Base-by-base conservation (phyloP, 1,140 invertebrate species). In the Hypothenemus hampei region DNA sequence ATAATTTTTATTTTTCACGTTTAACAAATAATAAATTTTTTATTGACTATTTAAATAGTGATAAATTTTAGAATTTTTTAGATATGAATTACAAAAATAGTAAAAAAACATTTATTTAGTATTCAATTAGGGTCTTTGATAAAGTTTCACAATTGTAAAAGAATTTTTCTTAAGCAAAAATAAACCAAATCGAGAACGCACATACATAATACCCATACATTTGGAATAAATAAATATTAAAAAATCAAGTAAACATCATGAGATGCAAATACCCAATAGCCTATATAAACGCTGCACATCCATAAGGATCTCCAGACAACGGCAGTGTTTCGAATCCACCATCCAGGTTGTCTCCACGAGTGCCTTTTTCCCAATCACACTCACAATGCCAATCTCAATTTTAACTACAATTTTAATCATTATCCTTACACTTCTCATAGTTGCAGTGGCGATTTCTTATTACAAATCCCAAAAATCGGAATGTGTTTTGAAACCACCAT, bases 191-290 rank as follows among this genome's bases (percentile, higher is more conserved):
- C n/a, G n/a, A n/a, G n/a, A n/a, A n/a, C n/a, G n/a, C n/a, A n/a
- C n/a, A n/a, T n/a, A n/a, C n/a, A n/a, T n/a, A n/a, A n/a, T n/a
- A n/a, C n/a, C n/a, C n/a, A n/a, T n/a, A n/a, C n/a, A 19, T 6
- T 21, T 22, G 7, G 49, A 52, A 52, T 52, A 52, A 20, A 43
- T 52, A 19, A 37, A 52, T 52, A n/a, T 23, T 52, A 52, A 48
- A 22, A 21, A n/a, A n/a, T n/a, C 21, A 33, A 35, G 29, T 16
- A 36, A 23, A 35, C 37, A 41, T 35, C 10, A 52, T 52, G 13
- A 43, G 23, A 52, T 52, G 49, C 49, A 43, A 52, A 52, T 52
- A 20, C 18, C 5, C 11, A 15, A 35, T 11, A 18, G 10, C 13
- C 11, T 52, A 52, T 52, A 52, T 52, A 52, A 50, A 31, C 22